Percentiles rank a stretch among this genome's conserved stretches.
These are phyloP conservation scores for Otolemur garnettii DNA, from an alignment of 2,113 vertebrate species.

Conservation along the genomic window DNA sequence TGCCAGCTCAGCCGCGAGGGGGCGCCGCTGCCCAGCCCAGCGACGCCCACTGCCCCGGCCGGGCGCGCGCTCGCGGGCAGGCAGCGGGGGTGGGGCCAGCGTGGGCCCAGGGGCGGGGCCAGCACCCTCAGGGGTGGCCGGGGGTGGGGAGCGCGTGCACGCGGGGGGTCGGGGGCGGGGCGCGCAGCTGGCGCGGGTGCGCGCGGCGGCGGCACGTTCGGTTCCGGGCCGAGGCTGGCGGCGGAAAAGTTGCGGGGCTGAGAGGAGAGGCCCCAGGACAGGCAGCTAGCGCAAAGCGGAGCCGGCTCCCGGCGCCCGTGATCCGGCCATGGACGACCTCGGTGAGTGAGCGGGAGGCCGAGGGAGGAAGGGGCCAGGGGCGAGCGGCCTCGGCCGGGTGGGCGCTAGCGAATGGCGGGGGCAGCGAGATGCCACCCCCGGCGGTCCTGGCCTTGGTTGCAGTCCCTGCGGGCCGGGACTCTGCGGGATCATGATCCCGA, in stretches of 20 bases:
- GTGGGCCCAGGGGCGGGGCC: slow-evolving; percentile 30
- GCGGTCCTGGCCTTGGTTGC: not conserved
- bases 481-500: not conserved
- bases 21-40: slow-evolving; percentile 24
- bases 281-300: slow-evolving; percentile 50
- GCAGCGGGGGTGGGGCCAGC: slow-evolving; percentile 11
- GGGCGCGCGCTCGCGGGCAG: not conserved
- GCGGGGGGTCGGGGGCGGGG: not conserved
- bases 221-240: slow-evolving; percentile 61
- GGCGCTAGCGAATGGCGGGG: slow-evolving; percentile 18
- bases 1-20: not conserved
- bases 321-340: slow-evolving; percentile 85
- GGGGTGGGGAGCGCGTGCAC: not conserved
- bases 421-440: slow-evolving; percentile 24
- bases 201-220: slow-evolving; percentile 67
- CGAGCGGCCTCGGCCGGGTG: slow-evolving; percentile 24
- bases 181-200: slow-evolving; percentile 12
- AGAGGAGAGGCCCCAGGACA: slow-evolving; percentile 69
- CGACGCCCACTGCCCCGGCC: fast-evolving
- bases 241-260: slow-evolving; percentile 75
- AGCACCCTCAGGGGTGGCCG: not conserved
- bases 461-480: not conserved
- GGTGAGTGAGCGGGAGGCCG: slow-evolving; percentile 79
- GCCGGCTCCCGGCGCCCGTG: slow-evolving; percentile 35
- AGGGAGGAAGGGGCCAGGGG: not conserved